A percentile compares a stretch with the other conserved stretches of the same genome.
Evolutionary conservation across 2,113 vertebrate genomes (phyloP).

Genomic region (Sinocyclocheilus maitianheensis): DNA sequence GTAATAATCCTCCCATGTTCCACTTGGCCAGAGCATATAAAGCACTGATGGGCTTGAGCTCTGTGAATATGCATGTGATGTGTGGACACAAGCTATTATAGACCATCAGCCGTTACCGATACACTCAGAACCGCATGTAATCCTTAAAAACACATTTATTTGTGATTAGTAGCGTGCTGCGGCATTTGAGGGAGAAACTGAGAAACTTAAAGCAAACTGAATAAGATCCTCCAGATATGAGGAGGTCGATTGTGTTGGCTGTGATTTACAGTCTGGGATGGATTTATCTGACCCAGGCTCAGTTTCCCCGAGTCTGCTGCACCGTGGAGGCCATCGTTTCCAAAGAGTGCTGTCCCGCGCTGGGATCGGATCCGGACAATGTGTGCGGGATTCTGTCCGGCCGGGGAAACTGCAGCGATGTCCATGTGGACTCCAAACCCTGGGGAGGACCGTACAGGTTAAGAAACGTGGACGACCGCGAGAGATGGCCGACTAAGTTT

Average conservation of each 20-base stretch:
- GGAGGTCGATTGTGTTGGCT: slow-evolving; percentile 41
- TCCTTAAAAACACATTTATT: slow-evolving; percentile 61
- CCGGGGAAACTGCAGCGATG: slow-evolving; percentile 78
- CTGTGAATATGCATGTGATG: slow-evolving; percentile 60
- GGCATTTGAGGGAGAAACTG: too few relatives aligned
- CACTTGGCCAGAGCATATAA: not conserved
- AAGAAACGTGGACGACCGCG: slow-evolving; percentile 90
- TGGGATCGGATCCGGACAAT: slow-evolving; percentile 75
- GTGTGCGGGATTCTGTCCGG: slow-evolving; percentile 81
- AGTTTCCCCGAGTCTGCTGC: slow-evolving; percentile 91
- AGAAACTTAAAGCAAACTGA: not conserved
- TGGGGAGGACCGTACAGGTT: slow-evolving; percentile 92
- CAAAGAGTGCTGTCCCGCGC: slow-evolving; percentile 87
- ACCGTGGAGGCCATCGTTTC: slow-evolving; percentile 77
- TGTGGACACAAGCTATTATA: slow-evolving; percentile 34
- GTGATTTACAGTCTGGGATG: slow-evolving; percentile 51
- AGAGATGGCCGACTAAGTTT: slow-evolving; percentile 93
- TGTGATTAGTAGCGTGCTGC: not conserved
- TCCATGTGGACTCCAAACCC: slow-evolving; percentile 79
- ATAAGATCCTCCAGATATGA: slow-evolving; percentile 53
- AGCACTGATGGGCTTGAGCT: not conserved
- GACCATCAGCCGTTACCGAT: not conserved
- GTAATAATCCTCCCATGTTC: slow-evolving; percentile 66
- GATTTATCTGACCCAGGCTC: slow-evolving; percentile 62
- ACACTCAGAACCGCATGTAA: slow-evolving; percentile 57